Evolutionary conservation across 1,140 invertebrate genomes (phyloP).

Genomic region (Drosophila auraria): DNA sequence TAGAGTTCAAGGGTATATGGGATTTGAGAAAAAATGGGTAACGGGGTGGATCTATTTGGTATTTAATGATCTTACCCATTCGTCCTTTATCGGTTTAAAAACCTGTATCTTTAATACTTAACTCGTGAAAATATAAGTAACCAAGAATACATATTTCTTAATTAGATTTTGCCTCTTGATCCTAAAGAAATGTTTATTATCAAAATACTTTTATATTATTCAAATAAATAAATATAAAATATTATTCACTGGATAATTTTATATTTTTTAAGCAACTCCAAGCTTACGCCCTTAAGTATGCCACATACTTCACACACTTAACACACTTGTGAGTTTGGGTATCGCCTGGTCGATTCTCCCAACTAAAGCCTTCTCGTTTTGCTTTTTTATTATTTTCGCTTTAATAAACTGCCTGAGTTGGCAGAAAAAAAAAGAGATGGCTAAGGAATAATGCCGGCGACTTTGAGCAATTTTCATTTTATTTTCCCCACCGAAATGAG

Average conservation of each 20-base stretch:
- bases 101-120: no score
- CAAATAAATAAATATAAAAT: background rate
- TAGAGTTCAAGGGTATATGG: slow-evolving; percentile 2
- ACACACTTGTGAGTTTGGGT: background rate
- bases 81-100: no score
- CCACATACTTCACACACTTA: background rate
- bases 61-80: background rate
- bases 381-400: slow-evolving; percentile 56
- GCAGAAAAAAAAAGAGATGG: slow-evolving; percentile 56
- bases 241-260: background rate
- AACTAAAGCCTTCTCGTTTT: slow-evolving; percentile 11
- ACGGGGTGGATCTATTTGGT: no score
- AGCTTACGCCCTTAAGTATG: no score
- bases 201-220: no score
- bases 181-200: background rate
- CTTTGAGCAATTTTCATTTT: slow-evolving; percentile 51
- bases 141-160: no score
- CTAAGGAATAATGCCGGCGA: slow-evolving; percentile 62
- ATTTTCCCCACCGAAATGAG: slow-evolving; percentile 41
- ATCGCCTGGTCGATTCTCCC: background rate
- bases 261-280: background rate
- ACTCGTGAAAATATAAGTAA: no score
- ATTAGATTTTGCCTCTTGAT: no score
- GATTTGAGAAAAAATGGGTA: background rate
- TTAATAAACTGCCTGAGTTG: slow-evolving; percentile 74